A percentile compares a stretch with the other conserved stretches of the same genome.
Conservation (phyloP, 2,797 vertebrate genomes). For the Trachops cirrhosus region DNA sequence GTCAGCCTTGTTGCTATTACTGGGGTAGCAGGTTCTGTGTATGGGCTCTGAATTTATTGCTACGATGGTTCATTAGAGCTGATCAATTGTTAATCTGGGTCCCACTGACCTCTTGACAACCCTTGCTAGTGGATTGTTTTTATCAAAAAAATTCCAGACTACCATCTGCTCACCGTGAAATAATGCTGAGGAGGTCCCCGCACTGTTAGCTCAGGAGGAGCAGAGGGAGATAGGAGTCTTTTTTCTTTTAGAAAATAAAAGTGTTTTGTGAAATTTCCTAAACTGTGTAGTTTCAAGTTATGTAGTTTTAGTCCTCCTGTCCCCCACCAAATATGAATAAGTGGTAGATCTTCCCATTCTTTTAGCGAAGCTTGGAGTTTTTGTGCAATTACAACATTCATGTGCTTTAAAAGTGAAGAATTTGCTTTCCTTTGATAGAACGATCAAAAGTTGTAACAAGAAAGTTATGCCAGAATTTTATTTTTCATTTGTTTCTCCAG, state of each 20-base stretch:
- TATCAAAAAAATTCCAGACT: slow-evolving; percentile 81
- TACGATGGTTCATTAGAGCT: slow-evolving; percentile 83
- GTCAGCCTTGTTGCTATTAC: slow-evolving; percentile 76
- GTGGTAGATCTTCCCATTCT: not conserved
- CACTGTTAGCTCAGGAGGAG: slow-evolving; percentile 1
- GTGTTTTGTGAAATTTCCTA: slow-evolving; percentile 17
- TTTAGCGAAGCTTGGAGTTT: not conserved
- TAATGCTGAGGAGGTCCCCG: slow-evolving; percentile 69
- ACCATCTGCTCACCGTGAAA: slow-evolving; percentile 79
- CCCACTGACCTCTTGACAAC: slow-evolving; percentile 80
- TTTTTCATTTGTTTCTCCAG: not conserved
- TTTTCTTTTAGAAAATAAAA: not conserved
- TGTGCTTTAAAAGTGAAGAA: not conserved
- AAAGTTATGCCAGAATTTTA: not conserved
- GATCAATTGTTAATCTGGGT: slow-evolving; percentile 88
- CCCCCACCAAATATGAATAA: not conserved
- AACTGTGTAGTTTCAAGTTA: not conserved
- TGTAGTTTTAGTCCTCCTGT: not conserved
- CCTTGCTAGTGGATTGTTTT: slow-evolving; percentile 81
- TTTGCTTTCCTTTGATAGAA: not conserved
- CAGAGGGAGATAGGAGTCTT: not conserved
- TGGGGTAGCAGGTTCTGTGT: slow-evolving; percentile 77
- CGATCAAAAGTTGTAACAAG: not conserved
- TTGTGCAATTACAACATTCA: not conserved
- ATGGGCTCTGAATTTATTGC: slow-evolving; percentile 81